Evolutionary conservation across 2,888 invertebrate genomes (phyloP), one percentile per base, ranked within the genome.

Genomic region (Ennomos fuscantarius): DNA sequence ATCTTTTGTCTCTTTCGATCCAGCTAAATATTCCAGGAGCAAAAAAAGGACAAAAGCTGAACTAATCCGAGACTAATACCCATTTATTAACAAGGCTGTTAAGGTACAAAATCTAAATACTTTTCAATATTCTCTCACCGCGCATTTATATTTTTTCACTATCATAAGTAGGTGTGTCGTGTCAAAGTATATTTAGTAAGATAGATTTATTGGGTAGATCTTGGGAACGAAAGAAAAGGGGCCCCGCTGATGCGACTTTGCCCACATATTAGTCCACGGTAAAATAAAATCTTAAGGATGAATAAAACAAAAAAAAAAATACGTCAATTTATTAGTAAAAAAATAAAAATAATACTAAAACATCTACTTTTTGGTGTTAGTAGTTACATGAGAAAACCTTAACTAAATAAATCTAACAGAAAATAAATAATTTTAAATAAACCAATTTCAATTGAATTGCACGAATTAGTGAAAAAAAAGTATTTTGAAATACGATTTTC

Each of bases 341-440:
- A 82, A 82, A 81, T 80, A 54, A 62, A 62, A 78, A 77, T 78
- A 82, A 78, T 83, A 78, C 73, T 77, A 74, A 80, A 79, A 76
- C 73, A 78, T 78, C 81, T 74, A 88, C 79, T 90, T 85, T 91
- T 91, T 91, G 91, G 91, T 91, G 91, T 91, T 91, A 91, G 91
- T 91, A 87, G 75, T 81, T 86, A 84, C 76, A 79, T 74, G 83
- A 85, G 76, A 81, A 83, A 81, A 80, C 76, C 76, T 79, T 79
- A 80, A 24, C 24, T 24, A 24, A 24, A 6, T 24, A 24, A 24
- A 60, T 76, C 69, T 78, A 79, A 78, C 75, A 62, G 63, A 71
- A 72, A 76, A 73, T 77, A 83, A 89, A 89, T 88, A 87, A 84
- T 84, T 80, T 65, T 84, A 84, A 82, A 82, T 83, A 83, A 73